Base-by-base conservation (phyloP, 1,140 invertebrate genomes). In the Pomacea maculata region DNA sequence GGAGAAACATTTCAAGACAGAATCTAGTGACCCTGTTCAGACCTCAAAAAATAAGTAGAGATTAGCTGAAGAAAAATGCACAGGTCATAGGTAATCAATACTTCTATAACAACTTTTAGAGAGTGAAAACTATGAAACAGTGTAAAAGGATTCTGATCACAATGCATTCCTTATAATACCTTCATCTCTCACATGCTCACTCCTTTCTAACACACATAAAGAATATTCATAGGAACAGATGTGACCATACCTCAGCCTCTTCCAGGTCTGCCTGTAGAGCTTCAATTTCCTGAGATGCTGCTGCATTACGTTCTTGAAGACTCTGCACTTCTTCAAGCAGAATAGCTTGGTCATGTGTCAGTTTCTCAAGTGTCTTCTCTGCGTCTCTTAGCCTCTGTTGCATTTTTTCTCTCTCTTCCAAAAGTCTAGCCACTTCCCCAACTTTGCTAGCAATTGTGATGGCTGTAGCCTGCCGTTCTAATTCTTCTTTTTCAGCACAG, bases 321-420 rank as follows among this genome's bases (percentile, higher is more conserved):
- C 86, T 90, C 84, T 89, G 86, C 67, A 90, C 85, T 72, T 90
- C 88, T 73, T 89, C 88, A 55, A 87, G 45, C 8, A 89, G 85
- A 54, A 89, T 86, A 29, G 86, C 85, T 75, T 89, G 86, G 80
- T 89, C 87, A 70, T 88, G 85, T 80, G 88, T 85, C 45, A 89
- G 65, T 55, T 83, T 74, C 29, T 79, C 74, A 68, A 82, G 81
- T 11, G 80, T 81, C 21, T 72, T 73, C 65, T 86, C 82, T 61
- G 86, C 78, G 64, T 89, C 87, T 17, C 79, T 68, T 74, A 80
- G 83, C 52, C 80, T 79, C 14, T 80, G 73, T 71, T 86, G 82
- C 45, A 87, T 80, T 21, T 84, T 82, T 78, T 87, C 86, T 65
- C 84, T 85, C 75, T 90, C 89, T 75, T 90, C 88, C 73, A 85